Conservation (phyloP, 2,113 vertebrate species). For the Ictidomys tridecemlineatus region DNA sequence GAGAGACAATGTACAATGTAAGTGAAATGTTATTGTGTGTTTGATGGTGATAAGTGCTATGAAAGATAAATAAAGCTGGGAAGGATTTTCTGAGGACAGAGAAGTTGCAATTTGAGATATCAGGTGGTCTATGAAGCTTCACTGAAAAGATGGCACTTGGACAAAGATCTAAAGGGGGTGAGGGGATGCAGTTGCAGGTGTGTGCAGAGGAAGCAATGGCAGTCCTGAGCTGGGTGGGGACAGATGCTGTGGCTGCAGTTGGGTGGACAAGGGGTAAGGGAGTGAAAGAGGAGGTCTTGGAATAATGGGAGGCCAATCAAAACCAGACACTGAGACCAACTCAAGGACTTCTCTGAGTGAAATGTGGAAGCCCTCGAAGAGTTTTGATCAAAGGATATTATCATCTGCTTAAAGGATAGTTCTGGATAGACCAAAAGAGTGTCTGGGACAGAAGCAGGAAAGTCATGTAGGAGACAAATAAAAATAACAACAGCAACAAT, state of each 20-base stretch:
- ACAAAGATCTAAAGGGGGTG: not conserved
- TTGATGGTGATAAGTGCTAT: not conserved
- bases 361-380: not conserved
- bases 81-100: not conserved
- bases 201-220: not conserved
- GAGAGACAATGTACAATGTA: not conserved
- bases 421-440: not conserved
- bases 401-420: not conserved
- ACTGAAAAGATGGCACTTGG: not conserved
- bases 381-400: not conserved
- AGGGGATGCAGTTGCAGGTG: not conserved
- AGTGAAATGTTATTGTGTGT: not conserved
- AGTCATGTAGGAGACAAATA: not conserved
- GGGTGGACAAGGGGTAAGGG: accelerated
- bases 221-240: not conserved
- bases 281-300: too few relatives aligned
- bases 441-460: not conserved
- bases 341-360: not conserved
- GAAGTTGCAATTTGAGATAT: not conserved
- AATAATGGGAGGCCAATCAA: not conserved
- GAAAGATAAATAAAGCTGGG: not conserved
- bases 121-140: not conserved
- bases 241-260: not conserved
- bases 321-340: not conserved
- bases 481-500: not conserved